These are phyloP conservation scores for Hesperia comma DNA, from an alignment of 2,888 invertebrate genomes.

Conservation along the genomic window DNA sequence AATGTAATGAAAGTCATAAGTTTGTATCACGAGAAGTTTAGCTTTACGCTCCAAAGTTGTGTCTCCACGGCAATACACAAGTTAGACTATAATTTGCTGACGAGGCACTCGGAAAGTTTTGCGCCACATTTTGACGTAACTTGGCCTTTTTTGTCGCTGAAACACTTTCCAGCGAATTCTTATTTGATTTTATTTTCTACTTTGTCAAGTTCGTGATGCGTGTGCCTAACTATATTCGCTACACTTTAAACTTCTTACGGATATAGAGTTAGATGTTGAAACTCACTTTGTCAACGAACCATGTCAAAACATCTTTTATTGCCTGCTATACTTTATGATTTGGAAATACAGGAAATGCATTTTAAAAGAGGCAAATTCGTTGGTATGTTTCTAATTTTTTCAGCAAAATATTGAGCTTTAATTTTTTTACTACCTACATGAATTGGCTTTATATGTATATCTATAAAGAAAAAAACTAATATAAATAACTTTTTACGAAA, in stretches of 20 bases:
- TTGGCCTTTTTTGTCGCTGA: conserved; percentile 34
- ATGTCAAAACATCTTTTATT: no score
- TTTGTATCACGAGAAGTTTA: conserved; percentile 67
- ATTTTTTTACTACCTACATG: no score
- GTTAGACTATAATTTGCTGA: conserved; percentile 74
- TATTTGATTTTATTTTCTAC: conserved; percentile 6
- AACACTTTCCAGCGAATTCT: conserved; percentile 7
- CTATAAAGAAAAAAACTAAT: no score
- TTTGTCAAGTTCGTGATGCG: conserved; percentile 5
- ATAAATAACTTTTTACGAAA: no score
- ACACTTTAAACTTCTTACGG: background rate
- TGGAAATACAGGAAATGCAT: no score
- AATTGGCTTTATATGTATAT: no score
- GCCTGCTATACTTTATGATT: no score
- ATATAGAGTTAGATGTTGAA: background rate
- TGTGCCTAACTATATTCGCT: conserved; percentile 1
- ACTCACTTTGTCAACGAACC: no score
- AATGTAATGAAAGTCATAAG: conserved; percentile 75
- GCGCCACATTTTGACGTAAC: conserved; percentile 47
- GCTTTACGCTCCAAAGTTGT: conserved; percentile 59
- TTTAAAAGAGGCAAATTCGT: no score
- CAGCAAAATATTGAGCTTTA: no score
- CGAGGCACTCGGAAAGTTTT: conserved; percentile 67
- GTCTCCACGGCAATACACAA: conserved; percentile 61
- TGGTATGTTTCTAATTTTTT: no score